Conservation (phyloP, 2,113 vertebrate genomes). For the Nicator chloris region DNA sequence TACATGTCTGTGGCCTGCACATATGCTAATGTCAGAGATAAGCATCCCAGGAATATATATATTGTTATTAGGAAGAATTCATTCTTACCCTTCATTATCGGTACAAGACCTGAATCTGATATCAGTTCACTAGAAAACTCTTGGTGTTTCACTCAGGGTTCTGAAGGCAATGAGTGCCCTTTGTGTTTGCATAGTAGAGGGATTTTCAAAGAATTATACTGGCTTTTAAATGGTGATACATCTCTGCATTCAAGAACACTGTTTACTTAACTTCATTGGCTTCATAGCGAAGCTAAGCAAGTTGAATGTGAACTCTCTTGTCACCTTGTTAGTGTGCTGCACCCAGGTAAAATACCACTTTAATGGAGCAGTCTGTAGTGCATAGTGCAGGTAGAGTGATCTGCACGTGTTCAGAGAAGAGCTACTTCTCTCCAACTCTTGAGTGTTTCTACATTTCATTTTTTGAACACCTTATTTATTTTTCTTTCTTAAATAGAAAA, state of each 20-base stretch:
- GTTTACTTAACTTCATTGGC: neutral
- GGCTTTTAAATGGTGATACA: neutral
- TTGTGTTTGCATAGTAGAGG: neutral
- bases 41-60: neutral
- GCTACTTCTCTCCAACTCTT: neutral
- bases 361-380: neutral
- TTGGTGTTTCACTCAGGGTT: neutral
- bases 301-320: neutral
- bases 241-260: neutral
- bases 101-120: neutral
- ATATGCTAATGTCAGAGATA: neutral
- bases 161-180: neutral
- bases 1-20: slow-evolving; percentile 10
- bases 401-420: neutral
- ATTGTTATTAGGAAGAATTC: slow-evolving; percentile 14
- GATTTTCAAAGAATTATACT: neutral
- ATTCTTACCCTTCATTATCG: neutral
- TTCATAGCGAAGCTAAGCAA: neutral
- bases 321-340: neutral
- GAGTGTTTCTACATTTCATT: neutral
- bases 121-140: neutral
- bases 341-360: neutral
- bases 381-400: neutral
- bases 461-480: neutral
- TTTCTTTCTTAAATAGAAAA: neutral